Conservation (phyloP, 1,140 invertebrate species). For the Brachionus asplanchnoidis region DNA sequence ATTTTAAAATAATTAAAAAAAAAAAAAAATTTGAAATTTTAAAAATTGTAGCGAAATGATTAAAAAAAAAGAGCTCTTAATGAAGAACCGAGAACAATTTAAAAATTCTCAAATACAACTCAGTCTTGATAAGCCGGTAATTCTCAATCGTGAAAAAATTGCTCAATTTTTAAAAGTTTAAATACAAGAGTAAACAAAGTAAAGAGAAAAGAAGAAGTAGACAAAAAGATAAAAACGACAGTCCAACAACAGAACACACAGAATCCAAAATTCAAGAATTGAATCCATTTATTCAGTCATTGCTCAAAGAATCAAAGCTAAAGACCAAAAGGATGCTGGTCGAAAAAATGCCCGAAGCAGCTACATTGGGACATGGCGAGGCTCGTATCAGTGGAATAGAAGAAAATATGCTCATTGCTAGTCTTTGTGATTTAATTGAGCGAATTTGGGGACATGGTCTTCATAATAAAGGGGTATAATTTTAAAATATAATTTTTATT, state of each 20-base stretch:
- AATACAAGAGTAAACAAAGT: neutral
- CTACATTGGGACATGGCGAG: slow-evolving; percentile 71
- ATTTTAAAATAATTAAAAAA: neutral
- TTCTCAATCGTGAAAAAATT: neutral
- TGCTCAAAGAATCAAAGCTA: slow-evolving; percentile 66
- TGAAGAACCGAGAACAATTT: slow-evolving; percentile 4
- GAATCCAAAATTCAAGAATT: neutral
- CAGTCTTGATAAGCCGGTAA: neutral
- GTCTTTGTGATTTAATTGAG: slow-evolving; percentile 92
- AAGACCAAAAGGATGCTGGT: slow-evolving; percentile 96
- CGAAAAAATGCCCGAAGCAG: slow-evolving; percentile 87
- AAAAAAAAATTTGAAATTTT: neutral
- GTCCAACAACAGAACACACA: neutral
- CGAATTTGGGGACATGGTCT: slow-evolving; percentile 95
- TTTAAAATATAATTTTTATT: neutral
- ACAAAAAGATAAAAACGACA: neutral
- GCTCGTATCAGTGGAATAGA: slow-evolving; percentile 69
- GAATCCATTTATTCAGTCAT: slow-evolving; percentile 78
- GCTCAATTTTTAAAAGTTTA: neutral
- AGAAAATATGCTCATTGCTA: slow-evolving; percentile 94
- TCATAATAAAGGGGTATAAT: slow-evolving; percentile 74
- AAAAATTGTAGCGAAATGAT: neutral
- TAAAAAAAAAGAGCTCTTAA: neutral
- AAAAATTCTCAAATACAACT: neutral
- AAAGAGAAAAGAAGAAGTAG: slow-evolving; percentile 7